phyloP scores from a whole-genome alignment of 2,113 vertebrate genomes.

The Raja brachyura region DNA sequence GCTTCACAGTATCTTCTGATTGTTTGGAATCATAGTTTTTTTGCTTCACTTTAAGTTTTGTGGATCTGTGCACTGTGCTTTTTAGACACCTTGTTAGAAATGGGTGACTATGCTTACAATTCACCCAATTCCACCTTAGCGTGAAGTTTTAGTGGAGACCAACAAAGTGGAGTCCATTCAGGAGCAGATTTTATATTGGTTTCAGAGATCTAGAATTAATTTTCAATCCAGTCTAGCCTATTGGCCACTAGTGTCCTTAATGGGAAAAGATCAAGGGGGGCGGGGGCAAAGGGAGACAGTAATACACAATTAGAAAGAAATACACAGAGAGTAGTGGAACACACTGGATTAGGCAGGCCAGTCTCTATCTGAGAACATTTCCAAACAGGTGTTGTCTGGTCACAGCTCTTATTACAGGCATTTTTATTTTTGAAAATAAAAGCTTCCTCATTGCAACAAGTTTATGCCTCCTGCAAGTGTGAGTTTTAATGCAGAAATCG shows the following conservation, averaged over 20 bases:
- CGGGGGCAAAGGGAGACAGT: neutral
- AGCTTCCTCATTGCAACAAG: neutral
- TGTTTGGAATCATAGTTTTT: too few relatives aligned
- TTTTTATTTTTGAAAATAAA: neutral
- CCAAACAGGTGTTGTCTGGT: neutral
- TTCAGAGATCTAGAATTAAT: neutral
- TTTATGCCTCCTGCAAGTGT: neutral
- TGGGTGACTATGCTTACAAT: neutral
- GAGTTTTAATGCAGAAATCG: neutral
- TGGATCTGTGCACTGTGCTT: neutral
- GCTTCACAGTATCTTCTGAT: too few relatives aligned
- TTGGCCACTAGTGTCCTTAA: neutral
- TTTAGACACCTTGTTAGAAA: neutral
- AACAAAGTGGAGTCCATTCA: neutral
- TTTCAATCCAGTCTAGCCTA: neutral
- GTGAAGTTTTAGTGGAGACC: neutral
- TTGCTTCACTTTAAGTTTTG: neutral
- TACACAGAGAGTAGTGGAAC: neutral
- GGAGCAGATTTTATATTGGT: neutral
- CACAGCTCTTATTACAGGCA: too few relatives aligned
- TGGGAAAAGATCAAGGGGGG: neutral
- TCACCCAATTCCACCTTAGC: neutral
- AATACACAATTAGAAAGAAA: neutral
- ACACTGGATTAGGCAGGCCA: neutral
- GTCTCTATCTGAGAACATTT: neutral